Percentiles rank a stretch among this genome's conserved stretches.
Evolutionary conservation across 92 coral and sea anemone genomes (phyloP).

Genomic region (Pocillopora grandis): DNA sequence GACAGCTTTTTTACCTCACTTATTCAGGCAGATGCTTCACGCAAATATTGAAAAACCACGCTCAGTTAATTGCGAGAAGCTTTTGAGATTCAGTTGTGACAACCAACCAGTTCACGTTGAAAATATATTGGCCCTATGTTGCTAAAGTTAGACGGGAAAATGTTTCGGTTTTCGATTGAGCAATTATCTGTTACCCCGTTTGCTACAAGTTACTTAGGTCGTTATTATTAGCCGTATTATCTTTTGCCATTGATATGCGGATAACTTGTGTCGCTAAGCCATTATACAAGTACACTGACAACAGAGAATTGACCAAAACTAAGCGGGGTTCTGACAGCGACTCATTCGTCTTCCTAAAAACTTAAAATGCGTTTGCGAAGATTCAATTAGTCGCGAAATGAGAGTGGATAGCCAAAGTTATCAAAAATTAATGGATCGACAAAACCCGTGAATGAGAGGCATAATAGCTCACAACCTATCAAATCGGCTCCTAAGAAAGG

Average conservation of each 20-base stretch:
- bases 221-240: conserved; percentile 36
- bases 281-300: conserved; percentile 43
- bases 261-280: conserved; percentile 59
- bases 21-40: conserved; percentile 62
- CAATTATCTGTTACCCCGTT: conserved; percentile 47
- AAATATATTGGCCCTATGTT: conserved; percentile 24
- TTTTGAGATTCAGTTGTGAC: conserved; percentile 59
- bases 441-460: conserved; percentile 66
- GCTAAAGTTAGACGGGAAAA: conserved; percentile 27
- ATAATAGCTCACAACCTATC: conserved; percentile 75
- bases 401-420: conserved; percentile 70
- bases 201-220: conserved; percentile 51
- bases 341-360: conserved; percentile 70
- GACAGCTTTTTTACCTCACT: conserved; percentile 59
- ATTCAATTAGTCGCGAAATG: conserved; percentile 80
- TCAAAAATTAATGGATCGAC: conserved; percentile 86
- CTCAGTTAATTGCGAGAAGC: conserved; percentile 61
- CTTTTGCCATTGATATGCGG: conserved; percentile 60
- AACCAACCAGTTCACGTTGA: neutral
- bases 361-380: conserved; percentile 71
- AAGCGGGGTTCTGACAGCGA: conserved; percentile 58
- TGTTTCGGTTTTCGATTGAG: conserved; percentile 45
- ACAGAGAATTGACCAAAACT: conserved; percentile 56
- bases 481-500: conserved; percentile 52
- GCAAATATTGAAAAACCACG: conserved; percentile 64